Evolutionary conservation across 2,888 invertebrate species (phyloP), one percentile per base, ranked within the genome.

Genomic region (Orthosia gracilis): DNA sequence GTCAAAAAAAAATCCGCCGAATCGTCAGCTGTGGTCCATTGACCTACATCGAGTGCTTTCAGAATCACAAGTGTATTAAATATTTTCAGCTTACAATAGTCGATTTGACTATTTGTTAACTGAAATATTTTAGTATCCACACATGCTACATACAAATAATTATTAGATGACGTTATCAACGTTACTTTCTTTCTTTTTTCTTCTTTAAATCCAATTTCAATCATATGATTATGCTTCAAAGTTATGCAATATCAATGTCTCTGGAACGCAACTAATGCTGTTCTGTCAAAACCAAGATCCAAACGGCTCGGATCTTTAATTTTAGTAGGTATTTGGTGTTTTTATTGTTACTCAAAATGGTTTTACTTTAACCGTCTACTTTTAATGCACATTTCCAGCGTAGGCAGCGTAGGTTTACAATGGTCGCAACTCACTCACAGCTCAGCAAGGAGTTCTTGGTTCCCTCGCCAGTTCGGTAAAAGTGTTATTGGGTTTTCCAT

Each of bases 1-100:
- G 95, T 94, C 96, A 95, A 95, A 96, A 95, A n/a, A 95, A 95
- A 95, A 93, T 94, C 93, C 95, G 95, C 95, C 93, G 94, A 94
- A 94, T 94, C 91, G 92, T 93, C 92, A 92, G 91, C 90, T 91
- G 91, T 91, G 87, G 90, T 90, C 89, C 91, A 90, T 90, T 91
- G 91, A 91, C 91, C 91, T 89, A 90, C 84, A 89, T 87, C 73
- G 69, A 72, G 77, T 82, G 84, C 85, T 82, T 83, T 83, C 84
- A 85, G 84, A 84, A 86, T 75, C 83, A 80, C 78, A 76, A 86
- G 73, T 85, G 79, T 76, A 75, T 71, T 73, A 50, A 49, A 70
- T 73, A 78, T 75, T 84, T 85, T 84, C 73, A 78, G 73, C 45
- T 49, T 63, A 57, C 0, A 55, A 15, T 62, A 65, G 76, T 76